Evolutionary conservation across 2,113 vertebrate genomes (phyloP).

Genomic region (Nothoprocta pentlandii): DNA sequence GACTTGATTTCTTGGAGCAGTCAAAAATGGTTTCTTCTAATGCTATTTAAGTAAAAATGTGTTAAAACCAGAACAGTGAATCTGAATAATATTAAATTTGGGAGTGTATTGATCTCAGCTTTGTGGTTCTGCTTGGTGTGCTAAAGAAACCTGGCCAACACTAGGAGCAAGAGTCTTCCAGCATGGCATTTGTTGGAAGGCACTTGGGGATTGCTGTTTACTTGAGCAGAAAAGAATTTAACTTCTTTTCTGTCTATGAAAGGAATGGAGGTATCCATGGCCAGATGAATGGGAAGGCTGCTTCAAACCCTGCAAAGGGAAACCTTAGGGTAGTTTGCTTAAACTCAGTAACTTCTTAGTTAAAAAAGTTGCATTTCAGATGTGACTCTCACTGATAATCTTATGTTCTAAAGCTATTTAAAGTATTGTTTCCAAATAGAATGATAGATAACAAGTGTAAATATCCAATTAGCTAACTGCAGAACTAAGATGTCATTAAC

Average conservation of each 20-base stretch:
- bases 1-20: background rate
- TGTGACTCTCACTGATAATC: background rate
- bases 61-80: background rate
- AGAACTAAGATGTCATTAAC: slow-evolving; percentile 23
- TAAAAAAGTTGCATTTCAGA: background rate
- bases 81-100: background rate
- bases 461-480: slow-evolving; percentile 37
- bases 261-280: background rate
- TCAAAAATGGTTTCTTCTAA: background rate
- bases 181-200: background rate
- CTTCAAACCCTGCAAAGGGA: background rate
- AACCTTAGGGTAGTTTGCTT: background rate
- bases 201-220: background rate
- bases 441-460: background rate
- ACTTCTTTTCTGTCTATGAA: background rate
- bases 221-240: background rate
- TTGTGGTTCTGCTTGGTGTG: background rate
- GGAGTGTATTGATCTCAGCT: background rate
- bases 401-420: background rate
- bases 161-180: background rate
- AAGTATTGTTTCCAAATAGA: slow-evolving; percentile 30
- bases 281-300: background rate
- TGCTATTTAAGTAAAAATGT: background rate
- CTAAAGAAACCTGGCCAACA: background rate
- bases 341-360: background rate